Base-by-base conservation (phyloP, 2,888 invertebrate species). In the Podotricha telesiphe region DNA sequence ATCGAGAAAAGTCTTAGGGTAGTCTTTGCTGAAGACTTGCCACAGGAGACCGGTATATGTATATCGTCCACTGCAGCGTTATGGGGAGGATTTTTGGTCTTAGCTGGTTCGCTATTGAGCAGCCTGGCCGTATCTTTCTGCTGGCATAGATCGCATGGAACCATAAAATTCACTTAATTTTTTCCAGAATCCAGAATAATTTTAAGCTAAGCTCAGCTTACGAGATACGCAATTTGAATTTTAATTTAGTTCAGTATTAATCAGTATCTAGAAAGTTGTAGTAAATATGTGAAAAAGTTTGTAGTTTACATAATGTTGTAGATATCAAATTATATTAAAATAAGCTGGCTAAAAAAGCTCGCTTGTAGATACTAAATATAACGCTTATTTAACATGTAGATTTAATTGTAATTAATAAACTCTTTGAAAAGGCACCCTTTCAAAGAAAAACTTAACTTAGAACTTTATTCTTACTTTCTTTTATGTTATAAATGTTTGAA, bases 1-100 rank as follows among this genome's bases (percentile, higher is more conserved):
- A 94, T 96, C 76, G 94, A 94, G 19, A 95, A 95, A 80, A 94
- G 94, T 56, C 88, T 96, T 68, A 93, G 94, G 73, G 95, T 96
- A 2, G 94, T 96, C 34, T 93, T 96, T 76, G 95, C 95, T 1
- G 96, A 96, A 77, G 96, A 96, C 76, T 84, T 96, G 62, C 88
- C 84, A 75, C 67, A 87, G 74, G 82, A 81, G 80, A 78, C 84
- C 56, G 94, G 86, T 5, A 89, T 96, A 72, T 96, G 96, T 78
- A 89, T 96, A 80, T 94, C 95, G 0, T 91, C 94, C 47, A 86
- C 93, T 37, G 94, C 94, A 64, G 96, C 96, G 75, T 88, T 95
- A 70, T 93, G 94, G 80, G 94, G 95, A 19, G 94, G 95, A 37
- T 86, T 93, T 2, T 80, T 95, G 51, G 89, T 96, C 69, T 86